Evolutionary conservation across 2,797 vertebrate species (phyloP), one percentile per base, ranked within the genome.

Genomic region (Odontamblyopus rebecca): DNA sequence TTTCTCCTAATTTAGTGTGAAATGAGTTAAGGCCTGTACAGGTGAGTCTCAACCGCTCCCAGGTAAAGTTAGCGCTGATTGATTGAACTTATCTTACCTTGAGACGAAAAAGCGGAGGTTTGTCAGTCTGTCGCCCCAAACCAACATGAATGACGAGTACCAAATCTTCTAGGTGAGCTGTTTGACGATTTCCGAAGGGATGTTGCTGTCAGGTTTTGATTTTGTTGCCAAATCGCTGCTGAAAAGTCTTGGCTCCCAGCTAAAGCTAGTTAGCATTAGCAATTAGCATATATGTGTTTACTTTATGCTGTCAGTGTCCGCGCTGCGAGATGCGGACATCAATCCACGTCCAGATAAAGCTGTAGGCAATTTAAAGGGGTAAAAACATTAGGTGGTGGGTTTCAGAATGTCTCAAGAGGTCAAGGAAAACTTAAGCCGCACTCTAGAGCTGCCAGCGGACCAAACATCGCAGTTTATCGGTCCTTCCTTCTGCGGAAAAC

Each of bases 121-220:
- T 27, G 80, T 16, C 0, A 60, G 68, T 57, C 48, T 73, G 29
- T 70, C 77, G 74, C 73, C 78, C 77, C 69, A 59, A 74, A 85
- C 86, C 83, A 89, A 80, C 92, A 92, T 92, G 88, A 82, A 91
- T 85, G 79, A 72, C 72, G 82, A 70, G 78, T 78, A 75, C 69
- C 67, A 70, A 61, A 53, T 71, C 61, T 68, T 68, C 56, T 23
- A 35, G 57, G 32, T n/a, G 38, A 35, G 68, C 44, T 59, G 57
- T 68, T 64, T 61, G 11, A 48, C 56, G 13, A 35, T 5, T 2
- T 2, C 2, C 8, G 50, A 67, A 26, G 66, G 61, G 75, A 67
- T 61, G 65, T 54, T 57, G 71, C 62, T 73, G 77, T 68, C 41
- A 59, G 54, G 56, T 64, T 54, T 74, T 6, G 73, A 66, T 64